These are phyloP conservation scores for Beaufortia kweichowensis DNA, from an alignment of 2,113 vertebrate species.

Conservation along the genomic window DNA sequence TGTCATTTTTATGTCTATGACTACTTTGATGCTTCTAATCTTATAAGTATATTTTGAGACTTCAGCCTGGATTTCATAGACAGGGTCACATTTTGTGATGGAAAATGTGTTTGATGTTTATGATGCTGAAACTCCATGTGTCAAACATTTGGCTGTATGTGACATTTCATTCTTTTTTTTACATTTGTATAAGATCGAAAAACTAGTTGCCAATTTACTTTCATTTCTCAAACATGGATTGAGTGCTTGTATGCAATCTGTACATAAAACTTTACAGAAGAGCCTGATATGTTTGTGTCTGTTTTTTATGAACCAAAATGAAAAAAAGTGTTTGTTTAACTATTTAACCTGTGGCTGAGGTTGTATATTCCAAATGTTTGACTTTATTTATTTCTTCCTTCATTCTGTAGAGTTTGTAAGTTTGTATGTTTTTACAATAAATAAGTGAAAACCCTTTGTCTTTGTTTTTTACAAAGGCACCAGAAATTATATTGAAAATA, in stretches of 20 bases:
- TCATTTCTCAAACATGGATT: background rate
- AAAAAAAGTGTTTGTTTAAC: background rate
- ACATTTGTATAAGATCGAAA: background rate
- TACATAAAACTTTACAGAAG: background rate
- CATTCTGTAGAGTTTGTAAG: background rate
- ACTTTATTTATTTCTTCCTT: background rate
- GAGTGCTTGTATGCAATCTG: background rate
- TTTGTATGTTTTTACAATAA: background rate
- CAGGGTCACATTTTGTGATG: no score
- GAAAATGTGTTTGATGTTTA: background rate
- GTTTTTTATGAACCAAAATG: background rate
- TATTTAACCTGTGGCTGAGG: background rate
- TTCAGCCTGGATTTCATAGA: no score
- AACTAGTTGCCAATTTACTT: no score
- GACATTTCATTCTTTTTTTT: background rate
- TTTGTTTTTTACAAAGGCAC: background rate
- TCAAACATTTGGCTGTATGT: background rate
- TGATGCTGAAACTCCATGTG: background rate
- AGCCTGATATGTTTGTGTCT: background rate
- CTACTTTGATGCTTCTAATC: no score
- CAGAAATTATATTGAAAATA: slow-evolving; percentile 43
- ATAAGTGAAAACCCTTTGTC: background rate
- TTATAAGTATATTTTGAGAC: no score
- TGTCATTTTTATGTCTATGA: no score
- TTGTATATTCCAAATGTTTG: background rate